phyloP scores from a whole-genome alignment of 1,140 invertebrate species.

The Laupala kohalensis region DNA sequence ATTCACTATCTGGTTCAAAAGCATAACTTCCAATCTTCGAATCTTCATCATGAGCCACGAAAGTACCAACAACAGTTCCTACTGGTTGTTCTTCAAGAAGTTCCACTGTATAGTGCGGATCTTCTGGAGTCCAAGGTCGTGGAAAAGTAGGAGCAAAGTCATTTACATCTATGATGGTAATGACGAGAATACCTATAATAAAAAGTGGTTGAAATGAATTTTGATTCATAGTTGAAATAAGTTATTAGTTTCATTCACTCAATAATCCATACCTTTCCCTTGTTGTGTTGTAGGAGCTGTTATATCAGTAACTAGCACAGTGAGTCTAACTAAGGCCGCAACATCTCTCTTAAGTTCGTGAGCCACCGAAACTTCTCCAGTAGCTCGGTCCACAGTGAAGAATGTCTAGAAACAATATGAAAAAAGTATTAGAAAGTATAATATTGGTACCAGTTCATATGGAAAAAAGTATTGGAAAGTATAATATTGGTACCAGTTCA shows the following conservation, averaged over 20 bases:
- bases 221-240: background rate
- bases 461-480: background rate
- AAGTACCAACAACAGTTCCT: conserved; percentile 63
- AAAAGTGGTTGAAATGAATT: background rate
- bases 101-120: conserved; percentile 50
- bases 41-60: conserved; percentile 68
- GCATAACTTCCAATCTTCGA: conserved; percentile 65
- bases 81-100: conserved; percentile 73
- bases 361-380: conserved; percentile 59
- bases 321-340: conserved; percentile 60
- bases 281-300: conserved; percentile 63
- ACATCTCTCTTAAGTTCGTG: conserved; percentile 48
- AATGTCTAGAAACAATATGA: conserved; percentile 41
- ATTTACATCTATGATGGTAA: conserved; percentile 74
- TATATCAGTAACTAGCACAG: conserved; percentile 64
- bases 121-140: conserved; percentile 56
- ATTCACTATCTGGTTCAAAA: conserved; percentile 54
- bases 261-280: conserved; percentile 43
- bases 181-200: conserved; percentile 55
- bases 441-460: too few species aligned
- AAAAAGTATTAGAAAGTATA: conserved; percentile 7
- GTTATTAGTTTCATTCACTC: background rate
- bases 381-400: conserved; percentile 52
- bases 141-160: conserved; percentile 48
- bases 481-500: too few species aligned